These are phyloP conservation scores for Xerus inauris DNA, from an alignment of 2,113 vertebrate genomes.

Conservation along the genomic window DNA sequence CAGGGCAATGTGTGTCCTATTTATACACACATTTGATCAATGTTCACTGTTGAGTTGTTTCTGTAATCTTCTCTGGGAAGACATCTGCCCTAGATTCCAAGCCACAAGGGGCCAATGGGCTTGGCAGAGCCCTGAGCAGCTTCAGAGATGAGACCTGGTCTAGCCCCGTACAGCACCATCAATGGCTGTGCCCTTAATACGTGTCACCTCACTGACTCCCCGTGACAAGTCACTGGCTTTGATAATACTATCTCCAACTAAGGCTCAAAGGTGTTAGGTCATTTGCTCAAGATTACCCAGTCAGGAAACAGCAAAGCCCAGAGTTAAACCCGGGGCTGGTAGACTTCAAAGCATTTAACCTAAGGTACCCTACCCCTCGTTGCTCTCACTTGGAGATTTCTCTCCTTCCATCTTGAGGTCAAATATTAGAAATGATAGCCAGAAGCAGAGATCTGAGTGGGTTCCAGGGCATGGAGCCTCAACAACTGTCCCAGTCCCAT, in stretches of 20 bases:
- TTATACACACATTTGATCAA: constrained; percentile 26
- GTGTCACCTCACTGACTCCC: neutral
- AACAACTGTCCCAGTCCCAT: neutral
- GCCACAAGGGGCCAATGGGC: neutral
- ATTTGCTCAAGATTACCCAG: neutral
- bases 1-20: constrained; percentile 11
- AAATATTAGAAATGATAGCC: neutral
- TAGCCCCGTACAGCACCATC: neutral
- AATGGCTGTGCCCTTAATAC: neutral
- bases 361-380: neutral
- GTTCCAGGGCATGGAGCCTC: neutral
- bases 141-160: neutral
- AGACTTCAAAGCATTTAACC: neutral
- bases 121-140: neutral
- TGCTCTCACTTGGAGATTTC: neutral
- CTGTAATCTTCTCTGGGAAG: neutral
- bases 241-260: neutral
- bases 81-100: constrained; percentile 52
- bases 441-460: neutral
- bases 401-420: neutral
- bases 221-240: neutral
- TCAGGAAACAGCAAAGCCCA: neutral
- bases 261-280: neutral
- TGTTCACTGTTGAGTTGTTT: constrained; percentile 18
- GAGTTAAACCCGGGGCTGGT: neutral